These are phyloP conservation scores for Hypomesus transpacificus DNA, from an alignment of 2,113 vertebrate genomes.

Conservation along the genomic window DNA sequence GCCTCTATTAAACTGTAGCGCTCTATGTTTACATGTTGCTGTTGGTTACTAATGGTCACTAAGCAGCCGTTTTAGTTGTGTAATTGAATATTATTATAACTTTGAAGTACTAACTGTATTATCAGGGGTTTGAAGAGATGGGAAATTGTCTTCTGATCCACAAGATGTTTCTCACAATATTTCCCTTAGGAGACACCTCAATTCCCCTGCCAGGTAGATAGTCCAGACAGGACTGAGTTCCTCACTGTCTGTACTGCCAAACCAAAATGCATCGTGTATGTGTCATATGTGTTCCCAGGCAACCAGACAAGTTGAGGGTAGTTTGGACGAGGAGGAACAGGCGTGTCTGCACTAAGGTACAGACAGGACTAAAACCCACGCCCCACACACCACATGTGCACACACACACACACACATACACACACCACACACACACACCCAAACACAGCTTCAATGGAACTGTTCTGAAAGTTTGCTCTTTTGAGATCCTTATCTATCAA, in stretches of 20 bases:
- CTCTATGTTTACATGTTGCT: neutral
- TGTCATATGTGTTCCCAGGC: conserved; percentile 67
- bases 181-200: no score
- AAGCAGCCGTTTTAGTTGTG: no score
- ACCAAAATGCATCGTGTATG: neutral
- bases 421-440: neutral
- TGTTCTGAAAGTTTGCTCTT: conserved; percentile 24
- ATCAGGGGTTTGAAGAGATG: no score
- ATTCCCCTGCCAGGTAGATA: no score
- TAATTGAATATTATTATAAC: no score
- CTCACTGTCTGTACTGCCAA: neutral
- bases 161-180: no score
- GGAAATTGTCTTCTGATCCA: no score
- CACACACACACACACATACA: conserved; percentile 6
- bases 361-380: conserved; percentile 1
- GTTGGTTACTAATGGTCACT: neutral
- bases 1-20: neutral
- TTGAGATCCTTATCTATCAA: neutral
- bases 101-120: no score
- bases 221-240: neutral
- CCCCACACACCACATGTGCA: conserved; percentile 7
- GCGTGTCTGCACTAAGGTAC: conserved; percentile 86
- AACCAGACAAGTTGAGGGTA: conserved; percentile 87
- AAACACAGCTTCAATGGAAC: no score
- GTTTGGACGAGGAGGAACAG: conserved; percentile 90